phyloP scores from a whole-genome alignment of 2,888 invertebrate species.

The Parnassius smintheus region DNA sequence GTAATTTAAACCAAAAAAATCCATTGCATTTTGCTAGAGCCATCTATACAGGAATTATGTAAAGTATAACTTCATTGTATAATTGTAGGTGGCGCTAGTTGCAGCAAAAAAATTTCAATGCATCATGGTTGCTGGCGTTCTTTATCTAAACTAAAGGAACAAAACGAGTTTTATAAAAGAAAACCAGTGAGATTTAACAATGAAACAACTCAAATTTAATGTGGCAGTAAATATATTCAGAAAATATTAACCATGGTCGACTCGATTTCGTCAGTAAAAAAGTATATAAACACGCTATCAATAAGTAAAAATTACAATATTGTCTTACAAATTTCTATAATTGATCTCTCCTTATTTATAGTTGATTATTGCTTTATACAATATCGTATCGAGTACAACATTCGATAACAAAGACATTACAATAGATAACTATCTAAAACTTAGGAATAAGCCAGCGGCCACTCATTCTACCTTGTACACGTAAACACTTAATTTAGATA shows the following conservation, averaged over 20 bases:
- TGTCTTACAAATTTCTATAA: conserved; percentile 68
- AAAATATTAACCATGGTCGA: conserved; percentile 76
- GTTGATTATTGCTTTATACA: conserved; percentile 77
- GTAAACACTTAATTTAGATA: conserved; percentile 79
- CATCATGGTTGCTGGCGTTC: background rate
- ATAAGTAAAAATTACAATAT: conserved; percentile 62
- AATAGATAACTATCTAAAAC: conserved; percentile 62
- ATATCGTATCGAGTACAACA: conserved; percentile 73
- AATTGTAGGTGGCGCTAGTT: conserved; percentile 16
- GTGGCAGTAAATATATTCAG: conserved; percentile 81
- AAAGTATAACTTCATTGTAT: background rate
- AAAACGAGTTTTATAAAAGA: background rate
- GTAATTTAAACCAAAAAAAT: background rate
- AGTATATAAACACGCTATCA: conserved; percentile 60
- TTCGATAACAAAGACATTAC: conserved; percentile 67
- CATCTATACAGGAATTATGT: background rate
- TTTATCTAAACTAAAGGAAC: conserved; percentile 3
- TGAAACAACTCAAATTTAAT: conserved; percentile 48
- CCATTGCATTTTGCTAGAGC: background rate
- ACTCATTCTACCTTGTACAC: conserved; percentile 69
- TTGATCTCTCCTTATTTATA: conserved; percentile 70
- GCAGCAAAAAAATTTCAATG: background rate
- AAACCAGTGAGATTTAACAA: conserved; percentile 24
- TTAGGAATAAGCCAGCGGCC: conserved; percentile 65
- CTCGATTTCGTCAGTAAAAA: conserved; percentile 71